Base-by-base conservation (phyloP, 2,113 vertebrate species). In the Oreochromis tanganicae region DNA sequence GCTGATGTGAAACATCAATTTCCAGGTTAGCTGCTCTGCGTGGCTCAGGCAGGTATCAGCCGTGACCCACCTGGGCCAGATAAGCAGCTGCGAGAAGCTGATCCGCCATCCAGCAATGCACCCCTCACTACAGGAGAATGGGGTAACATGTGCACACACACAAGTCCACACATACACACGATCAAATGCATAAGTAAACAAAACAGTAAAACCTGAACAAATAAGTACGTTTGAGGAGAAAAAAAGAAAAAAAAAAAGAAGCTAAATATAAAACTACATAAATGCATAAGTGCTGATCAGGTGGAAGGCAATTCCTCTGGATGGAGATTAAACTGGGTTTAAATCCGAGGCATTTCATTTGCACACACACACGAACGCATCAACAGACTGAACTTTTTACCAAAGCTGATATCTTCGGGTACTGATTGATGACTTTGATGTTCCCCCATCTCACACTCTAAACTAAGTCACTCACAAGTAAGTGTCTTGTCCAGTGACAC, bases 1-100 rank as follows among this genome's bases (percentile, higher is more conserved):
- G 90, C 92, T 96, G 97, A 96, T 96, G 96, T 97, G 97, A 97
- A 96, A 97, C 96, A 95, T 95, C 96, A 97, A 97, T 97, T 97
- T 97, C 96, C 95, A 96, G 96, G 96, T 97, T 96, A 96, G 96
- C 95, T 97, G 96, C 96, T 96, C 96, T 94, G 95, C 84, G 93
- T 94, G 93, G 93, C 96, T 96, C 94, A 91, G 93, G 95, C 96
- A 96, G 95, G 96, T 96, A 97, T 97, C 96, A 96, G 96, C 94
- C 85, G 89, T 95, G 94, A 95, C 96, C 96, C 96, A 97, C 96
- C 96, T 96, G 96, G 89, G 89, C 93, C 93, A 92, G 96, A 97
- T 96, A 96, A 97, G 94, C 95, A 96, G 96, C 95, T 96, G 96
- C 90, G 90, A 92, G 91, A 96, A 87, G 93, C 95, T 96, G 96